Base-by-base conservation (phyloP, 2,888 invertebrate genomes). In the Siphonodentalium dalli region DNA sequence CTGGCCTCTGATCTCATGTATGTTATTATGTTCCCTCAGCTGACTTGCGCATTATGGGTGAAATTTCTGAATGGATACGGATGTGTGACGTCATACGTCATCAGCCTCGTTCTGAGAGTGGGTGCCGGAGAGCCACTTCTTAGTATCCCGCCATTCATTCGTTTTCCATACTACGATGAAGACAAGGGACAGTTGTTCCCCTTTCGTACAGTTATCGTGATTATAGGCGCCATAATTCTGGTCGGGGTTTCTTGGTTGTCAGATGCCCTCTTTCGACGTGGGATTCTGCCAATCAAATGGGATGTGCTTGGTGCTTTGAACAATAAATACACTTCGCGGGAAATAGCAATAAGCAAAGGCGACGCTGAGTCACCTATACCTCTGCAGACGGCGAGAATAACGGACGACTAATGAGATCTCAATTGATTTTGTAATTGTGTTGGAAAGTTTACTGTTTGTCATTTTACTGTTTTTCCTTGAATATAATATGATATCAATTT, bases 61-160 rank as follows among this genome's bases (percentile, higher is more conserved):
- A 31, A 28, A 9, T 37, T 53, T 9, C 46, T 58, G 27, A 69
- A 69, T 48, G 49, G 60, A 3, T 69, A 68, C 46, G 69, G 69
- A 28, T 56, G 61, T 11, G 11, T 68, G 6, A 71, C 54, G 40
- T 80, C 55, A 15, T 80, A 43, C 83, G 86, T 91, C 61, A 87
- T 93, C 65, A 93, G 93, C 0, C 79, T 91, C 62, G 88, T 92
- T 31, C 62, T 80, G 53, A 87, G 96, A 3, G 82, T 95, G 45
- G 87, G 90, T 0, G 94, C 95, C 0, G 92, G 96, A 0, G 96
- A 96, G 83, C 88, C 89, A 46, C 82, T 93, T 68, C 85, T 96
- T 77, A 89, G 89, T 2, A 26, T 68, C 2, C 61, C 63, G 0
- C 29, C 61, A 1, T 23, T 45, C 2, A 35, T 68, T 11, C 38